Conservation (phyloP, 2,797 vertebrate species). For the Monodelphis domestica region DNA sequence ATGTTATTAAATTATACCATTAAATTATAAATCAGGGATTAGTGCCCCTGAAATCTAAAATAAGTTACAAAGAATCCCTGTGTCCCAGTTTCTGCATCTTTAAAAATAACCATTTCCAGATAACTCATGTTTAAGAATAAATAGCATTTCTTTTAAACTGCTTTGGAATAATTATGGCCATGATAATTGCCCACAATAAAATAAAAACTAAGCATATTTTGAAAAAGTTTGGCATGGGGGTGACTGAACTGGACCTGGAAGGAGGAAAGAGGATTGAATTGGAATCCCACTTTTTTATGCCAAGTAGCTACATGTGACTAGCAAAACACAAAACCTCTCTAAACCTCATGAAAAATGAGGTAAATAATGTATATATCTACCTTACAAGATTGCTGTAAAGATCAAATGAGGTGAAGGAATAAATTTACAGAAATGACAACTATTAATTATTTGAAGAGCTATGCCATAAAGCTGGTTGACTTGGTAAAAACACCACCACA, state of each 20-base stretch:
- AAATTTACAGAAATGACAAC: not conserved
- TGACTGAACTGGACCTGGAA: not conserved
- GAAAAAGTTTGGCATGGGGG: not conserved
- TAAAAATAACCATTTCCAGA: not conserved
- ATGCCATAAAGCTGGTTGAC: not conserved
- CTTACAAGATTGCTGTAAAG: conserved; percentile 1
- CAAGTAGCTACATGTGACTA: not conserved
- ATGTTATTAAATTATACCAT: too few relatives aligned
- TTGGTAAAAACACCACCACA: not conserved
- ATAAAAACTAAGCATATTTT: conserved; percentile 12
- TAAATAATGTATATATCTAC: not conserved
- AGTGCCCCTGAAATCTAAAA: not conserved
- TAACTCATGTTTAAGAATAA: not conserved
- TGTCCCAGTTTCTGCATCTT: conserved; percentile 13
- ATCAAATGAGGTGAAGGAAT: not conserved
- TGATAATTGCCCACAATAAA: not conserved
- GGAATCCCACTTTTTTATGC: not conserved
- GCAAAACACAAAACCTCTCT: not conserved
- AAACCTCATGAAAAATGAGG: not conserved
- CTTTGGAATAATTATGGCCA: conserved; percentile 39
- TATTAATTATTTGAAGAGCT: not conserved
- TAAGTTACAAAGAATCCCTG: conserved; percentile 16
- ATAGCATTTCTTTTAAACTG: conserved; percentile 15
- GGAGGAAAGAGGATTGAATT: not conserved
- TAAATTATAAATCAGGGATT: conserved; percentile 17